Conservation (phyloP, 2,888 invertebrate genomes). For the Cistogaster globosa region DNA sequence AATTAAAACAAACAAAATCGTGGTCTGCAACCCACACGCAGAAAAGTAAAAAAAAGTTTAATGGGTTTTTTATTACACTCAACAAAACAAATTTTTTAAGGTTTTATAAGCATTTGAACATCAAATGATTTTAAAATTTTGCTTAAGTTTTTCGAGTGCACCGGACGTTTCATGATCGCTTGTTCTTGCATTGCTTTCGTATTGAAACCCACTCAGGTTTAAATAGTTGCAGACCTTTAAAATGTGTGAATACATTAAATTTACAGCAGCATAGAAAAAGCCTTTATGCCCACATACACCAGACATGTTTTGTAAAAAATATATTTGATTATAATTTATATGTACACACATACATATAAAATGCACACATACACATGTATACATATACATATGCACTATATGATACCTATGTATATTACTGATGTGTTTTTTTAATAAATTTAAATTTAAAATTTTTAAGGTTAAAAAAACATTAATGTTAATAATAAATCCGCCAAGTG, state of each 20-base stretch:
- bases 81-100: neutral
- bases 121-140: neutral
- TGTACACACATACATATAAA: too few species aligned
- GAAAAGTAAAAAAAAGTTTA: constrained; percentile 14
- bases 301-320: neutral
- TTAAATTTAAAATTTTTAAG: constrained; percentile 18
- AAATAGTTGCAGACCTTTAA: neutral
- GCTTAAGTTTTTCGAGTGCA: constrained; percentile 41
- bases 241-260: neutral
- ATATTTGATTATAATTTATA: neutral
- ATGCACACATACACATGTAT: too few species aligned
- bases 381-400: too few species aligned
- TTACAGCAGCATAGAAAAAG: constrained; percentile 16
- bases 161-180: constrained; percentile 53
- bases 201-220: constrained; percentile 43
- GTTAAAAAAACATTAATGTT: neutral
- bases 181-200: constrained; percentile 34
- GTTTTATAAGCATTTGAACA: neutral
- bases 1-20: constrained; percentile 49
- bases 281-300: constrained; percentile 4
- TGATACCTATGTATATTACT: neutral
- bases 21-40: constrained; percentile 66
- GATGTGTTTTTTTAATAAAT: too few species aligned
- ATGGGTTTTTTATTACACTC: constrained; percentile 36
- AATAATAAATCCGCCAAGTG: too few species aligned